These are phyloP conservation scores for Drosophila sp. DNA, from an alignment of 1,140 invertebrate genomes.

Conservation along the genomic window DNA sequence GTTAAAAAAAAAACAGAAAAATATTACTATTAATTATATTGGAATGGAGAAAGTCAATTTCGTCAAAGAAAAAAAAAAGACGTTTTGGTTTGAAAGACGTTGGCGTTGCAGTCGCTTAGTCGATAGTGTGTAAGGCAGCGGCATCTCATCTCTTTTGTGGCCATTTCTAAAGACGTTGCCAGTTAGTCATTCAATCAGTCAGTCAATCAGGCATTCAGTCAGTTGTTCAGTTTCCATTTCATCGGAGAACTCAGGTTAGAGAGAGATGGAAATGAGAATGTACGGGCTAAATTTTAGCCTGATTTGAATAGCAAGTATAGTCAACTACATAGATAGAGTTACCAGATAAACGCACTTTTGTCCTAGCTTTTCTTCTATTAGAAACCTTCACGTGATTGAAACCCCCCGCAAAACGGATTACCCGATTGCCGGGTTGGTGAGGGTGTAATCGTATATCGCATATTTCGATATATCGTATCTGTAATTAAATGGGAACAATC, in stretches of 20 bases:
- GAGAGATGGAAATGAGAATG: constrained; percentile 36
- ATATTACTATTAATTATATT: constrained; percentile 82
- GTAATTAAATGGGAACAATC: too few species aligned
- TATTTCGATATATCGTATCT: too few species aligned
- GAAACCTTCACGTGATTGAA: too few species aligned
- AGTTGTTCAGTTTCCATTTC: constrained; percentile 71
- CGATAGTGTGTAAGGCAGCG: constrained; percentile 38
- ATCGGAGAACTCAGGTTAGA: constrained; percentile 18
- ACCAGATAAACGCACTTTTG: too few species aligned
- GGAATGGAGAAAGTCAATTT: constrained; percentile 80
- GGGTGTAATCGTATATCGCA: too few species aligned
- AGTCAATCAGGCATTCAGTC: constrained; percentile 46
- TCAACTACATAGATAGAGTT: too few species aligned
- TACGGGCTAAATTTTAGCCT: background rate
- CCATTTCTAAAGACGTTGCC: constrained; percentile 71
- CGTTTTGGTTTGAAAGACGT: constrained; percentile 32
- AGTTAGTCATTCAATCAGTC: constrained; percentile 59
- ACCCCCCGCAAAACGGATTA: too few species aligned
- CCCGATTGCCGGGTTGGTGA: too few species aligned
- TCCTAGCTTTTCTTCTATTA: too few species aligned
- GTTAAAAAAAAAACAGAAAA: constrained; percentile 37
- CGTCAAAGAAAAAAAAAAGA: constrained; percentile 57
- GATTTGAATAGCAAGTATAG: too few species aligned
- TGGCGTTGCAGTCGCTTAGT: constrained; percentile 13
- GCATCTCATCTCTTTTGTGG: constrained; percentile 67